These are phyloP conservation scores for Caenorhabditis macrosperma DNA, from an alignment of 2,888 invertebrate genomes.

Conservation along the genomic window DNA sequence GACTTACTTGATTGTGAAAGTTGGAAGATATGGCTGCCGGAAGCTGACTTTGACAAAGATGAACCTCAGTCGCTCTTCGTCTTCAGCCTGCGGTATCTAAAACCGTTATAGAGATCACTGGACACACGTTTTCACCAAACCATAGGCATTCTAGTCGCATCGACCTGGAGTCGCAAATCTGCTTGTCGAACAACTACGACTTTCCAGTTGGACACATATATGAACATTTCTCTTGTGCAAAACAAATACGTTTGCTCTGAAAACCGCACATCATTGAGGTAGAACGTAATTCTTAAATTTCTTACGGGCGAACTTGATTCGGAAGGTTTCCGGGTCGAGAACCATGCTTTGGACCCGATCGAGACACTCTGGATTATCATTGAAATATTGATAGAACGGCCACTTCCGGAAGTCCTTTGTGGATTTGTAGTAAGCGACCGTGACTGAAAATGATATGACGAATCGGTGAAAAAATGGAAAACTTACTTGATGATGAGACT, in stretches of 20 bases:
- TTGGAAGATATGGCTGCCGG: not conserved
- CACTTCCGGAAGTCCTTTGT: conserved; percentile 25
- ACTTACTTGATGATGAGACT: not conserved
- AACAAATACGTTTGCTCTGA: conserved; percentile 16
- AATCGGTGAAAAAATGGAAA: not conserved
- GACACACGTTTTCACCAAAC: not conserved
- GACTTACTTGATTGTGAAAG: conserved; percentile 26
- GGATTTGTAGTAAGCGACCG: not conserved
- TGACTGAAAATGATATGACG: not conserved
- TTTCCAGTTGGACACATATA: conserved; percentile 33
- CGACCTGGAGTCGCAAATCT: conserved; percentile 26
- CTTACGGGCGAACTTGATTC: conserved; percentile 20
- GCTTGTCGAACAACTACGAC: conserved; percentile 18
- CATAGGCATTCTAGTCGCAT: conserved; percentile 28
- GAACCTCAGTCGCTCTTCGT: conserved; percentile 24
- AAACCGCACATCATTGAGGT: not conserved
- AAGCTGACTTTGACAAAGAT: conserved; percentile 33
- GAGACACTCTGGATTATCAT: conserved; percentile 27
- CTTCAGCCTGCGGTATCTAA: conserved; percentile 8
- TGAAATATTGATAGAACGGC: conserved; percentile 28
- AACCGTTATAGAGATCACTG: not conserved
- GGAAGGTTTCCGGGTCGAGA: conserved; percentile 6
- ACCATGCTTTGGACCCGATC: conserved; percentile 4
- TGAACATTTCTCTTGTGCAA: conserved; percentile 8
- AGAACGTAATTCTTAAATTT: too few species aligned